Evolutionary conservation across 92 coral and sea anemone genomes (phyloP), one percentile per base, ranked within the genome.

Genomic region (Porites divaricata): DNA sequence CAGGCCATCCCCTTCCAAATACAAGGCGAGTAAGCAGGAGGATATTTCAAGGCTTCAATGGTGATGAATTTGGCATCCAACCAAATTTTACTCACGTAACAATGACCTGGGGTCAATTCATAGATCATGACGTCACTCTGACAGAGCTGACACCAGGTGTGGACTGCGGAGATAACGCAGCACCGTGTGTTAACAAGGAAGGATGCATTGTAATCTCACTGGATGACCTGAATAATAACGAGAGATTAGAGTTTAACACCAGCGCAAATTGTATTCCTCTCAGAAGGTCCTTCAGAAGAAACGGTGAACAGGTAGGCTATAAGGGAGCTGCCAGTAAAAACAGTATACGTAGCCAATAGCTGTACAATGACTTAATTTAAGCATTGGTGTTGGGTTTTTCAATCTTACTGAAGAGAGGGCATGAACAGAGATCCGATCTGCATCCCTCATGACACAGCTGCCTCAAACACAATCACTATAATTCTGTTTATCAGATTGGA

Each of bases 51-150:
- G 77, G 57, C 72, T 69, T 76, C 6, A 52, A 9, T 7, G 48
- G 59, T 14, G 52, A 81, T 51, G 71, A 59, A 11, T 24, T 22
- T 13, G 61, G 72, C 78, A 22, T 19, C 6, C 62, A 35, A 50
- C 70, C 86, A 12, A 81, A 81, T 50, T 81, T 86, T 22, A 81
- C 88, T 70, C 90, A 87, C 79, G 45, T 87, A 78, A 67, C 87
- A 9, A 87, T 87, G 90, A 59, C 78, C 14, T 87, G 80, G 74
- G 90, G 90, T 1, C 87, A 81, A 61, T 87, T 87, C 22, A 41
- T 87, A 24, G 87, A 75, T 52, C 90, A 87, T 50, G 90, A 87
- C 65, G 15, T 87, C 58, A 61, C 81, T 22, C 76, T 83, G 13
- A 70, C 86, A 6, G 76, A 77, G 59, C 16, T 1, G 12, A 75